Base-by-base conservation (phyloP, 2,888 invertebrate species). In the Drosophila multiciliata region DNA sequence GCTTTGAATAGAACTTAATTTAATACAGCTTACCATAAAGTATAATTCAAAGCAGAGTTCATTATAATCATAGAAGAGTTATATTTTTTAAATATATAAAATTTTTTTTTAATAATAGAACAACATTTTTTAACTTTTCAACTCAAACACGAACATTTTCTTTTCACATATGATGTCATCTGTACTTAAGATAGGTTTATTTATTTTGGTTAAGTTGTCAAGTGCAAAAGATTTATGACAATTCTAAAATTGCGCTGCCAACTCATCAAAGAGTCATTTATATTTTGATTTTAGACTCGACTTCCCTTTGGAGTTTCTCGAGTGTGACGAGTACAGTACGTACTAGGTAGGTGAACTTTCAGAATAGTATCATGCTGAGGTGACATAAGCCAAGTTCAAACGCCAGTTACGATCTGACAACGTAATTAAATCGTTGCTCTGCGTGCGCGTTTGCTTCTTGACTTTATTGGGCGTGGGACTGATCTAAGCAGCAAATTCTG, bases 331-430 rank as follows among this genome's bases (percentile, higher is more conserved):
- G 68, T 66, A 66, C 33, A 78, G 68, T 66, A 66, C 33, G 11
- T n/a, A 48, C 8, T 29, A n/a, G n/a, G 80, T 75, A 79, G 80
- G 73, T 80, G 78, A 84, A 87, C 83, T 80, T 66, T 68, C 32
- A 32, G 57, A 53, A 68, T 26, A 69, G 53, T 42, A 45, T 59
- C 78, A 54, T 54, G 26, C 50, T 38, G 55, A 45, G 78, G 89
- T 90, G 90, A 90, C 90, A 90, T 90, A 90, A 90, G 81, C 90
- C 85, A 86, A 86, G 86, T 88, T 85, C 85, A 88, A 73, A 72
- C 75, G 80, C 72, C 72, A 67, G 73, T 59, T 71, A 60, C 60
- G 45, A 67, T 49, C 74, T 66, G 65, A 68, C 70, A 76, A 58
- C 42, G 74, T 78, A 72, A 79, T 80, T 80, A 78, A 70, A 67